Evolutionary conservation across 2,113 vertebrate genomes (phyloP).

Genomic region (Morone chrysops): DNA sequence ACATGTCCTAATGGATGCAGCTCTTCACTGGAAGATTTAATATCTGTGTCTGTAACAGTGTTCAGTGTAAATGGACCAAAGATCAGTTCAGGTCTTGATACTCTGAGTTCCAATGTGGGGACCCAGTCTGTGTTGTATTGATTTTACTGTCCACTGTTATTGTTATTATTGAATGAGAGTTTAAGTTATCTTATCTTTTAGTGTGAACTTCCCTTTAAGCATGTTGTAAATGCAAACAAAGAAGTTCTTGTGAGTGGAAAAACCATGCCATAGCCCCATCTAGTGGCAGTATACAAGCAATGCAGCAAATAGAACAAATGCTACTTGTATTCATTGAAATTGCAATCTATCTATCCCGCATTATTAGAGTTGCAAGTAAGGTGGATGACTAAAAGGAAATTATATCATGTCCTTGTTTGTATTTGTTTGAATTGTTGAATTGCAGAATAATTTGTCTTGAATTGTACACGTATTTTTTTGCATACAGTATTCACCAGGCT

Average conservation of each 20-base stretch:
- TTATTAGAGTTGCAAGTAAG: not conserved
- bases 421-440: not conserved
- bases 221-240: not conserved
- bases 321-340: not conserved
- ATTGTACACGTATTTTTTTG: not conserved
- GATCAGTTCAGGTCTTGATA: not conserved
- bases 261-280: constrained; percentile 49
- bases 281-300: constrained; percentile 52
- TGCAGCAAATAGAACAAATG: constrained; percentile 19
- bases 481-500: not conserved
- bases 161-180: no score
- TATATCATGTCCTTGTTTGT: not conserved
- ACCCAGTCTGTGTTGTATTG: not conserved
- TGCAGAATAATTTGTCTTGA: not conserved
- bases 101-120: not conserved
- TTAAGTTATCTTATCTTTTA: not conserved
- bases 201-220: not conserved
- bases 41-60: not conserved
- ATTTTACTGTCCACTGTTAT: not conserved
- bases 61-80: not conserved
- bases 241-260: constrained; percentile 1
- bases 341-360: not conserved
- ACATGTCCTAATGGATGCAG: not conserved
- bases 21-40: not conserved
- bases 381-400: not conserved